phyloP scores from a whole-genome alignment of 2,888 invertebrate species.

The Scaptomyza caliginosa region DNA sequence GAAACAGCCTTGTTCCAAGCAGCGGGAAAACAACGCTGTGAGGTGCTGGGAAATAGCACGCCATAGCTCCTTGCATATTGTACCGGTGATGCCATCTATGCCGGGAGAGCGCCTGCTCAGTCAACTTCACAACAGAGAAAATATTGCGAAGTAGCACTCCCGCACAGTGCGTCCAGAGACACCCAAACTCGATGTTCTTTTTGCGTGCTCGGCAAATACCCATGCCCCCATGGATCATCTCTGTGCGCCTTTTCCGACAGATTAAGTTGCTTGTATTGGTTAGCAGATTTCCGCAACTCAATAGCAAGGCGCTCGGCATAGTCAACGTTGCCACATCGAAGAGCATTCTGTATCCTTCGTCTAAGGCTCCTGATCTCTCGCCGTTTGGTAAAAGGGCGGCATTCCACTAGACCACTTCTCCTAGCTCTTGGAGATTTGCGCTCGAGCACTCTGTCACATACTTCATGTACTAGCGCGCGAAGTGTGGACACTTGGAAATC shows the following conservation, averaged over 20 bases:
- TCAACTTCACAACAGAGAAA: too few relatives aligned
- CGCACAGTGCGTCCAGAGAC: too few relatives aligned
- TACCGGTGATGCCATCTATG: too few relatives aligned
- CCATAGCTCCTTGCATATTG: too few relatives aligned
- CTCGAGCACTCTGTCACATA: too few relatives aligned
- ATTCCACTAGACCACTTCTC: constrained; percentile 21
- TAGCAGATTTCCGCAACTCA: too few relatives aligned
- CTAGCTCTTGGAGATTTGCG: constrained; percentile 5
- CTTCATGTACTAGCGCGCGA: constrained; percentile 8
- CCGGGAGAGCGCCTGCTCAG: too few relatives aligned
- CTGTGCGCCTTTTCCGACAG: not conserved
- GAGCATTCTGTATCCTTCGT: constrained; percentile 22
- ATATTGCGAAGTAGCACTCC: too few relatives aligned
- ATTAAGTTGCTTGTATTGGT: too few relatives aligned
- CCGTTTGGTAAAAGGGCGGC: constrained; percentile 11
- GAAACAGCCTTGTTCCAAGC: constrained; percentile 1
- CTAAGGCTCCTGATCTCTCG: constrained; percentile 22
- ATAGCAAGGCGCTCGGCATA: too few relatives aligned
- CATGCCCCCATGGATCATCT: constrained; percentile 5
- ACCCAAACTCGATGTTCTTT: too few relatives aligned
- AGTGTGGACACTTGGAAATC: not conserved
- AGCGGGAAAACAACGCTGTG: constrained; percentile 8
- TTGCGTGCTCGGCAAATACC: too few relatives aligned
- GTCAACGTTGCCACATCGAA: not conserved
- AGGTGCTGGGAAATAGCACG: constrained; percentile 19